These are phyloP conservation scores for Eupeodes luniger DNA, from an alignment of 2,888 invertebrate species.

Conservation along the genomic window DNA sequence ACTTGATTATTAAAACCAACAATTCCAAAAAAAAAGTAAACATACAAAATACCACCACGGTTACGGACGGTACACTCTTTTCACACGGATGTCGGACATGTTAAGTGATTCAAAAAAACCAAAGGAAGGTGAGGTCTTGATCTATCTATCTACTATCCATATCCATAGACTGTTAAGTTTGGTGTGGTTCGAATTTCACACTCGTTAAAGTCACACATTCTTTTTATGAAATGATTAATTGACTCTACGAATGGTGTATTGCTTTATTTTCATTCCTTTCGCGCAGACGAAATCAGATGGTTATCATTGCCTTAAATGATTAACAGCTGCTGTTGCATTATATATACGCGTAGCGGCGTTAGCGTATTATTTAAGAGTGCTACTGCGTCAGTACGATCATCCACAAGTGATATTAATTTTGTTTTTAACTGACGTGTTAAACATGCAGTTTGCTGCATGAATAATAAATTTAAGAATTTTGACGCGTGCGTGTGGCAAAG, in stretches of 20 bases:
- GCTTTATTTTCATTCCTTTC: slow-evolving; percentile 22
- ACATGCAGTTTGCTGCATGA: not conserved
- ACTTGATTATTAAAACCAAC: slow-evolving; percentile 37
- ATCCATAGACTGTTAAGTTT: not conserved
- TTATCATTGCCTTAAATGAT: slow-evolving; percentile 19
- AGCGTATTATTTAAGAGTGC: no score
- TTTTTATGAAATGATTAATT: slow-evolving; percentile 43
- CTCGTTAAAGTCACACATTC: slow-evolving; percentile 32
- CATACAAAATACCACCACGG: not conserved
- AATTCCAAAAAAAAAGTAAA: not conserved
- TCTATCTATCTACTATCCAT: not conserved
- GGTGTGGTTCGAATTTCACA: slow-evolving; percentile 20
- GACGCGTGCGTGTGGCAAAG: slow-evolving; percentile 3
- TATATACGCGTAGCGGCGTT: no score
- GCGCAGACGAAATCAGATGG: slow-evolving; percentile 15
- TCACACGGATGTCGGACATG: slow-evolving; percentile 48
- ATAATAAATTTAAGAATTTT: not conserved
- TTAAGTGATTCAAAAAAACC: slow-evolving; percentile 23
- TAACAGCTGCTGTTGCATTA: slow-evolving; percentile 25
- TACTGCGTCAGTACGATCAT: no score
- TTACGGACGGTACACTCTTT: slow-evolving; percentile 16
- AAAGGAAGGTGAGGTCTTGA: slow-evolving; percentile 17
- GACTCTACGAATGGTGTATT: not conserved
- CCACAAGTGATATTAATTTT: no score
- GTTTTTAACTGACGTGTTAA: no score